phyloP scores from a whole-genome alignment of 2,797 vertebrate species.

The Serranus cabrilla region DNA sequence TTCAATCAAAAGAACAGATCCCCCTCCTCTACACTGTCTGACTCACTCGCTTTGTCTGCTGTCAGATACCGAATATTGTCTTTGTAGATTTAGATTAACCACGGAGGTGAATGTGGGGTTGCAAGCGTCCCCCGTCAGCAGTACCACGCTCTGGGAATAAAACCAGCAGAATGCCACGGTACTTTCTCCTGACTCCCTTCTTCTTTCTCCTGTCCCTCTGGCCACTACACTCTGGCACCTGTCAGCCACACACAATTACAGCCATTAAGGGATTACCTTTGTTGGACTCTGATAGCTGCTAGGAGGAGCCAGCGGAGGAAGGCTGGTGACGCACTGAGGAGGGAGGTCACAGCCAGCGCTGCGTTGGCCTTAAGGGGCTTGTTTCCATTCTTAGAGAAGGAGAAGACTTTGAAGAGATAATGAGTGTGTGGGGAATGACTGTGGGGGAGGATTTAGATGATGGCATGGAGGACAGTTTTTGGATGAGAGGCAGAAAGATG shows the following conservation, averaged over 20 bases:
- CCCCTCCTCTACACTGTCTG: constrained; percentile 2
- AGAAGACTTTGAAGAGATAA: constrained; percentile 61
- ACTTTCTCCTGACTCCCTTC: not conserved
- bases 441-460: constrained; percentile 33
- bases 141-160: not conserved
- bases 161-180: not conserved
- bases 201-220: constrained; percentile 19
- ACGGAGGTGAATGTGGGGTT: not conserved
- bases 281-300: constrained; percentile 60
- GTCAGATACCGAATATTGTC: not conserved
- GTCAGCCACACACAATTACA: constrained; percentile 70
- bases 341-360: constrained; percentile 34
- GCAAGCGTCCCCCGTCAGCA: too few relatives aligned
- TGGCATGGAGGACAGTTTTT: constrained; percentile 31
- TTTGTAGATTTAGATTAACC: constrained; percentile 2
- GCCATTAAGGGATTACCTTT: constrained; percentile 76
- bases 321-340: constrained; percentile 40
- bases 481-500: constrained; percentile 20
- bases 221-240: constrained; percentile 59
- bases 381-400: constrained; percentile 63
- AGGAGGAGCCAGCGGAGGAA: constrained; percentile 40
- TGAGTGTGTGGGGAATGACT: constrained; percentile 36
- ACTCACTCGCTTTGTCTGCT: constrained; percentile 2
- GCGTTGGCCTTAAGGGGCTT: constrained; percentile 70
- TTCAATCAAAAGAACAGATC: constrained; percentile 33